These are phyloP conservation scores for Apis mellifera DNA, from an alignment of 1,140 invertebrate species.

Conservation along the genomic window DNA sequence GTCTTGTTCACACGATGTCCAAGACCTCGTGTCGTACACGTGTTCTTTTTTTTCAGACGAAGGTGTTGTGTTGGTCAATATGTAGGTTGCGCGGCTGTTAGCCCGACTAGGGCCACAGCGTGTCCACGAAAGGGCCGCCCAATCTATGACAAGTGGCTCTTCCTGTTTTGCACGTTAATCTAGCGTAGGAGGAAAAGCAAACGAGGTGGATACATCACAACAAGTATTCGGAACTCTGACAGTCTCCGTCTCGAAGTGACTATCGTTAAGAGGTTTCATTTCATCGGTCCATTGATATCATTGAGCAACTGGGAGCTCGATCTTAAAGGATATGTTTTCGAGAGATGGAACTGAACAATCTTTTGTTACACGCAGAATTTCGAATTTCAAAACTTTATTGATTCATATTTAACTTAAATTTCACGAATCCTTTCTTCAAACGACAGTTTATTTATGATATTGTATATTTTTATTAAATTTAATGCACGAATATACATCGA, in stretches of 20 bases:
- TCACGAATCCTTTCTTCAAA: too few relatives aligned
- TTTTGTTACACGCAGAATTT: too few relatives aligned
- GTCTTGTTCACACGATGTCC: constrained; percentile 36
- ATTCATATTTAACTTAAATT: too few relatives aligned
- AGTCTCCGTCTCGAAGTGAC: constrained; percentile 1
- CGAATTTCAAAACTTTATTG: too few relatives aligned
- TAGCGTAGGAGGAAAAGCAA: constrained; percentile 28
- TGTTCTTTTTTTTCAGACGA: constrained; percentile 42
- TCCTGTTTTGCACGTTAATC: constrained; percentile 70
- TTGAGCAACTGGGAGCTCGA: too few relatives aligned
- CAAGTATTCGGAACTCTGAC: constrained; percentile 16
- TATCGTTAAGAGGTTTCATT: not conserved
- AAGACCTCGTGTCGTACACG: constrained; percentile 26
- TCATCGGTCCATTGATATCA: not conserved
- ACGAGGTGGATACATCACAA: constrained; percentile 7
- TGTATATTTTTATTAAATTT: too few relatives aligned
- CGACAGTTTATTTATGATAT: too few relatives aligned
- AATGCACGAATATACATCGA: too few relatives aligned
- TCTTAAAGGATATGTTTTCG: too few relatives aligned
- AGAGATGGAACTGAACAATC: too few relatives aligned
- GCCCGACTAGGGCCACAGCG: constrained; percentile 42
- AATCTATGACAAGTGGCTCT: constrained; percentile 76
- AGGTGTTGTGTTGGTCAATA: constrained; percentile 38
- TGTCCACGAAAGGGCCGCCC: constrained; percentile 64
- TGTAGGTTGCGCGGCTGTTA: constrained; percentile 42